Evolutionary conservation across 2,113 vertebrate genomes (phyloP).

Genomic region (Prietella phreatophila): DNA sequence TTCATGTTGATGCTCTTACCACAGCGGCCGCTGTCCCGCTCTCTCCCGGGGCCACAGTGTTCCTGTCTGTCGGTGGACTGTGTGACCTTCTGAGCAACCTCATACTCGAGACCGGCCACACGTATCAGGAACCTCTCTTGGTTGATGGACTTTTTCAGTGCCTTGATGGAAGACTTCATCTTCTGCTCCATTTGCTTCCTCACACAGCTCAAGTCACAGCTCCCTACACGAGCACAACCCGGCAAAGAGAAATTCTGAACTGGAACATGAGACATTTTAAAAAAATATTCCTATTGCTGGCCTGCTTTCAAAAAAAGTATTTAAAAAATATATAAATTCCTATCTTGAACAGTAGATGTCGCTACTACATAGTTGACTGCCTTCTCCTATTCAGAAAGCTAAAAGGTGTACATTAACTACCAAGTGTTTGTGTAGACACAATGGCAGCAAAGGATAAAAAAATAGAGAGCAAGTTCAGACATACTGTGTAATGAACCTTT

Average conservation of each 20-base stretch:
- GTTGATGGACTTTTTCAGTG: constrained; percentile 95
- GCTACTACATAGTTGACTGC: not conserved
- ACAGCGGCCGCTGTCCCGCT: constrained; percentile 84
- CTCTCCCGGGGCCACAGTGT: constrained; percentile 82
- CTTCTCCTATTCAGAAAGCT: not conserved
- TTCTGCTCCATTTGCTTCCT: constrained; percentile 89
- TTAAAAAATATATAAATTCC: not conserved
- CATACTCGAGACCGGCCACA: constrained; percentile 90
- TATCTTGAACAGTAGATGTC: not conserved
- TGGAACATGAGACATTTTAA: not conserved
- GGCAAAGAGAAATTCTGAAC: not conserved
- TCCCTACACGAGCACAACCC: constrained; percentile 68
- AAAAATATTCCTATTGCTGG: not conserved
- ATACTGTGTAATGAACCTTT: not conserved
- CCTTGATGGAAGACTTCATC: constrained; percentile 90
- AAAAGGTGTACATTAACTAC: not conserved
- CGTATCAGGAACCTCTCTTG: constrained; percentile 95
- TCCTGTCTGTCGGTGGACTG: constrained; percentile 69
- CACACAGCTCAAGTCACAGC: constrained; percentile 88
- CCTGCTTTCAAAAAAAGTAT: not conserved
- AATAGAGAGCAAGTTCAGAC: not conserved
- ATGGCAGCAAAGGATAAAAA: not conserved
- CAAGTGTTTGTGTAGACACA: not conserved
- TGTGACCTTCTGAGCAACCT: constrained; percentile 88
- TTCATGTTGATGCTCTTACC: constrained; percentile 77